A percentile compares a stretch with the other conserved stretches of the same genome.
Evolutionary conservation across 2,113 vertebrate genomes (phyloP).

Genomic region (Scomber japonicus): DNA sequence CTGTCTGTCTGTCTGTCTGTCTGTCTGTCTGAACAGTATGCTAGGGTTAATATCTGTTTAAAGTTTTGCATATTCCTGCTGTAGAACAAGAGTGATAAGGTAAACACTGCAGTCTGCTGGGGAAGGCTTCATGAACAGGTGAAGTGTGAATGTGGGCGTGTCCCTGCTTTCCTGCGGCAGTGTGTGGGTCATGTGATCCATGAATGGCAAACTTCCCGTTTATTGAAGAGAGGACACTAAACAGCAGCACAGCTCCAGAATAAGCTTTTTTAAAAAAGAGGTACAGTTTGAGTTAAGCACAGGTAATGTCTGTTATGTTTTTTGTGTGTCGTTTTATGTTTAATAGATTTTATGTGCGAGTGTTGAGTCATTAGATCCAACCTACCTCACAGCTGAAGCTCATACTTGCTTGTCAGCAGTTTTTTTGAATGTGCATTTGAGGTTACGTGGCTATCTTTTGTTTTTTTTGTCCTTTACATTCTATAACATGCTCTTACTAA

Average conservation of each 20-base stretch:
- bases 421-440: neutral
- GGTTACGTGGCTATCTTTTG: neutral
- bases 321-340: neutral
- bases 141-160: neutral
- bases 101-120: too few relatives aligned
- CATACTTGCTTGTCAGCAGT: neutral
- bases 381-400: neutral
- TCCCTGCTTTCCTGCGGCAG: neutral
- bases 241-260: neutral
- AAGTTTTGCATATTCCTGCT: too few relatives aligned
- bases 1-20: too few relatives aligned
- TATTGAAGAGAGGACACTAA: neutral
- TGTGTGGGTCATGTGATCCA: slow-evolving; percentile 33
- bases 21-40: too few relatives aligned
- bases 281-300: neutral
- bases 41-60: too few relatives aligned
- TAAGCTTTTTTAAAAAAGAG: neutral
- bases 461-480: too few relatives aligned
- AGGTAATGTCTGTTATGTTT: too few relatives aligned
- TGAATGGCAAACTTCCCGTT: slow-evolving; percentile 14
- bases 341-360: neutral
- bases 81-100: too few relatives aligned
- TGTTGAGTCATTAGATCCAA: too few relatives aligned
- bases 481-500: neutral
- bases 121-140: too few relatives aligned